These are phyloP conservation scores for Seladonia tumulorum DNA, from an alignment of 2,888 invertebrate species.

Conservation along the genomic window DNA sequence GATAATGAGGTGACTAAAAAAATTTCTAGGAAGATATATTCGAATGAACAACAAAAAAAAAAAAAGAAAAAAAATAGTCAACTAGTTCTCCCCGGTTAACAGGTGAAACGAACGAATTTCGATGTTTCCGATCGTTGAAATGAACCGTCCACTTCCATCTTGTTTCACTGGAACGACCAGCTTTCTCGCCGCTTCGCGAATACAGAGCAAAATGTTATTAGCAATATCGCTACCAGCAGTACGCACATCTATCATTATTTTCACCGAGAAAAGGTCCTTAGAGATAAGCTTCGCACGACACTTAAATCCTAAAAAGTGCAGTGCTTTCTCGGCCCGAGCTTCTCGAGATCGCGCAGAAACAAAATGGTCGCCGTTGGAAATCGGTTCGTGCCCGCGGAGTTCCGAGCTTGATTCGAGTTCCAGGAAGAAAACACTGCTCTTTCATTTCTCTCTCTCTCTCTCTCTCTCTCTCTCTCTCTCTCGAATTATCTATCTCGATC, in stretches of 20 bases:
- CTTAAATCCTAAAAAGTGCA: slow-evolving; percentile 1
- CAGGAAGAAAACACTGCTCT: neutral
- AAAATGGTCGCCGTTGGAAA: neutral
- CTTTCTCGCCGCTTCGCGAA: neutral
- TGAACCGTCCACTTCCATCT: neutral
- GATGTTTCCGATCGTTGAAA: slow-evolving; percentile 10
- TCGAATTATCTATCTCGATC: neutral
- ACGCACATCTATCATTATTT: neutral
- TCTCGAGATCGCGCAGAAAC: neutral
- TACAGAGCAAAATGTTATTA: slow-evolving; percentile 4
- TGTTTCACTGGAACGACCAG: neutral
- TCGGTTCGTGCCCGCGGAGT: neutral
- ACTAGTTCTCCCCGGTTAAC: neutral
- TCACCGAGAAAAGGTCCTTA: neutral
- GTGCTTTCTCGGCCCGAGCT: neutral
- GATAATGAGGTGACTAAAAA: neutral
- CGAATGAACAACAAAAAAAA: neutral
- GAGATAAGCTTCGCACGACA: neutral
- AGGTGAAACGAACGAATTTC: slow-evolving; percentile 7
- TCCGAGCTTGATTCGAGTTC: neutral
- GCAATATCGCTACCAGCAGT: slow-evolving; percentile 1
- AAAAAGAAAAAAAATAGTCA: too few species aligned
- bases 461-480: neutral
- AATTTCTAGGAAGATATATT: neutral
- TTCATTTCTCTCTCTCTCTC: neutral